Evolutionary conservation across 2,888 invertebrate species (phyloP).

Genomic region (Ceramica pisi): DNA sequence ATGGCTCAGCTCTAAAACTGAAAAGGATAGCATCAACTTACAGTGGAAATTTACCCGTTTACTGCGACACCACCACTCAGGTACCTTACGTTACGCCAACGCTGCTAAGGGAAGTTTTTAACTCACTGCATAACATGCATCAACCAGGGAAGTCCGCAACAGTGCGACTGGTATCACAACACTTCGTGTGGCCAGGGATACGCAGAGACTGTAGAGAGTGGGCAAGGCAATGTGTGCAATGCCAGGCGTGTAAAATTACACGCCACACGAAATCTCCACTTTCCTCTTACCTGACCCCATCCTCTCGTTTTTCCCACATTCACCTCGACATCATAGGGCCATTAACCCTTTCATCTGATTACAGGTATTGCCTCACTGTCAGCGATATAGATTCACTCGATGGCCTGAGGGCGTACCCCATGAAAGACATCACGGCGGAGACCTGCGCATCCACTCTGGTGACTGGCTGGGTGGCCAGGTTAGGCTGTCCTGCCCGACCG

Average conservation of each 20-base stretch:
- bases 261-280: background rate
- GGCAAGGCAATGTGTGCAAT: background rate
- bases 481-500: background rate
- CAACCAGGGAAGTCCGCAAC: too few species aligned
- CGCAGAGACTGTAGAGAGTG: background rate
- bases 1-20: too few species aligned
- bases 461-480: conserved; percentile 5
- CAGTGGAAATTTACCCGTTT: too few species aligned
- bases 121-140: too few species aligned
- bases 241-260: background rate
- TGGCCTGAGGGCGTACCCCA: background rate
- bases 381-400: background rate
- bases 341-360: conserved; percentile 2
- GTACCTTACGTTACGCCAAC: too few species aligned
- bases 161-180: too few species aligned
- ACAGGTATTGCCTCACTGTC: conserved; percentile 3
- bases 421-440: background rate
- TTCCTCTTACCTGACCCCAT: background rate
- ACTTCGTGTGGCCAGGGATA: too few species aligned
- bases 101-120: too few species aligned
- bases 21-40: too few species aligned
- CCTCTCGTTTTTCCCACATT: conserved; percentile 1
- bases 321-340: background rate
- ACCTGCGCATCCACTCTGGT: conserved; percentile 4
- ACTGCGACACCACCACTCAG: too few species aligned